A percentile compares a stretch with the other conserved stretches of the same genome.
Conservation (phyloP, 2,888 invertebrate genomes). For the Drosophila austrosaltans region DNA sequence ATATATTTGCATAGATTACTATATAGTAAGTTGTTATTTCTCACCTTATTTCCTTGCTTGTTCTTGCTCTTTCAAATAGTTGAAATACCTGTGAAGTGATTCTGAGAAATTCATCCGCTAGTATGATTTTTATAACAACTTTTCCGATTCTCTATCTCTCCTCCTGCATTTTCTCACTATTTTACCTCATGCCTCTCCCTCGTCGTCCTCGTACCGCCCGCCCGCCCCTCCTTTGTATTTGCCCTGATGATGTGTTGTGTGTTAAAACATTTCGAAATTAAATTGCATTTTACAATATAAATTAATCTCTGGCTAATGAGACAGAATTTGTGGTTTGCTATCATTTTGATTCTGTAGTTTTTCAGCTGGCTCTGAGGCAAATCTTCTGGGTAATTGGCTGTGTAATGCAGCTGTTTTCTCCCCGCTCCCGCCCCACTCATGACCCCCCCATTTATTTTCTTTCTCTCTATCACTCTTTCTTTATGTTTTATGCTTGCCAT, state of each 20-base stretch:
- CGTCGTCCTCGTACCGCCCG: not conserved
- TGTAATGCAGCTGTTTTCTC: constrained; percentile 2
- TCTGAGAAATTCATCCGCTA: not conserved
- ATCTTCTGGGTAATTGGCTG: constrained; percentile 8
- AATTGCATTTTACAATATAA: constrained; percentile 52
- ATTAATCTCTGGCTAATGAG: constrained; percentile 75
- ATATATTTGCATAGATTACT: not conserved
- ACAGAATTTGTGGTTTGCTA: constrained; percentile 55
- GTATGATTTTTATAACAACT: not conserved
- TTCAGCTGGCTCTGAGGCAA: constrained; percentile 16
- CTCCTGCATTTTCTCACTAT: not conserved
- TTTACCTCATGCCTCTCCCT: not conserved
- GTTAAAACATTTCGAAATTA: constrained; percentile 56
- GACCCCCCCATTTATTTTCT: not conserved
- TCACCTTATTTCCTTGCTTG: not conserved
- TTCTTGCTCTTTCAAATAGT: not conserved
- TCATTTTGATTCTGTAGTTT: constrained; percentile 27
- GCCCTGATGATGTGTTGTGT: constrained; percentile 7
- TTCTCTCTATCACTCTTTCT: not conserved
- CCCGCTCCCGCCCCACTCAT: not conserved
- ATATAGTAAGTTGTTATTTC: not conserved
- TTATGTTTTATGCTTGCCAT: constrained; percentile 1
- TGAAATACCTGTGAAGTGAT: constrained; percentile 1
- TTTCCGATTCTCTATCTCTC: not conserved
- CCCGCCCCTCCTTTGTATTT: not conserved